Percentiles rank a stretch among this genome's conserved stretches.
Conservation (phyloP, 2,113 vertebrate genomes). For the Tiliqua scincoides region DNA sequence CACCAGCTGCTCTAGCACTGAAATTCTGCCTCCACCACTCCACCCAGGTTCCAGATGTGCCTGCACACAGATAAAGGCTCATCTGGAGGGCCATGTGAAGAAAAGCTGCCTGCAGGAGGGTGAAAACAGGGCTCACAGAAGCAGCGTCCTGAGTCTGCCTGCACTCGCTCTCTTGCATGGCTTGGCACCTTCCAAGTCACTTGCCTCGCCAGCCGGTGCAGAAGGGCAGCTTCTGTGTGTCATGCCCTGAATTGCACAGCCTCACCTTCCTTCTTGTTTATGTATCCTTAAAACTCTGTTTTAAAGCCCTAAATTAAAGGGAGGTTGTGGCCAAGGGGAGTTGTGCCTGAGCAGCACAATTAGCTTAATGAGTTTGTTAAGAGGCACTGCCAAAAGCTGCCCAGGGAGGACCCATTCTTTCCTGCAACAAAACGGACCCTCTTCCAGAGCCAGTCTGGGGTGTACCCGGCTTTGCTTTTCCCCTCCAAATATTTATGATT, state of each 20-base stretch:
- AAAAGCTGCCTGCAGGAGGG: neutral
- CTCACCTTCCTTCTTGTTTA: conserved; percentile 59
- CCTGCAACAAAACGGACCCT: conserved; percentile 75
- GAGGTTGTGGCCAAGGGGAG: conserved; percentile 12
- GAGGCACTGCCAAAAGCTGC: conserved; percentile 84
- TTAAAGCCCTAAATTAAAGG: conserved; percentile 74
- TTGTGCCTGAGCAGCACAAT: conserved; percentile 82
- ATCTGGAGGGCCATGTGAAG: neutral
- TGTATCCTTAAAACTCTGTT: conserved; percentile 60
- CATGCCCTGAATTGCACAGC: conserved; percentile 29
- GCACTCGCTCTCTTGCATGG: no score
- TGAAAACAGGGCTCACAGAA: neutral
- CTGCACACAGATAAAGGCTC: neutral
- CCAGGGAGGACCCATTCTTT: conserved; percentile 83
- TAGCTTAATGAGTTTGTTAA: conserved; percentile 85
- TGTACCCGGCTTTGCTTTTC: conserved; percentile 25
- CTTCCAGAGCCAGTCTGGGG: conserved; percentile 79
- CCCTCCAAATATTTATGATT: conserved; percentile 44
- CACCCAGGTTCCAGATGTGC: no score
- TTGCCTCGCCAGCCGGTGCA: neutral
- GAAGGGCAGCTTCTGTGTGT: conserved; percentile 34
- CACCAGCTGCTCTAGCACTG: no score
- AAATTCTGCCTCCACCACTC: no score
- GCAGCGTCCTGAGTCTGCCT: no score
- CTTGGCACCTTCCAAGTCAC: no score